Base-by-base conservation (phyloP, 2,888 invertebrate genomes). In the Tetramorium bicarinatum region DNA sequence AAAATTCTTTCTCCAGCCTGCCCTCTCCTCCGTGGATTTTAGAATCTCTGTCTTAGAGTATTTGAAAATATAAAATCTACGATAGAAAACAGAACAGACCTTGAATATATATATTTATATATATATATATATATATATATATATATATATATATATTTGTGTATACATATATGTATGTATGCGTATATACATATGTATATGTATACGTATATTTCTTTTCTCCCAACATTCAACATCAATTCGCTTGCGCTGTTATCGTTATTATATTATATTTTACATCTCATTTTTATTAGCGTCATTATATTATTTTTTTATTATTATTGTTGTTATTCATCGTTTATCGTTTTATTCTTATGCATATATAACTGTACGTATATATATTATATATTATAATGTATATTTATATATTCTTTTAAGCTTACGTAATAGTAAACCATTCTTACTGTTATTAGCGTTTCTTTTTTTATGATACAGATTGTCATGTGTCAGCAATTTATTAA, bases 1-100 rank as follows among this genome's bases (percentile, higher is more conserved):
- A 52, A 59, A 69, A 62, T 81, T 61, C n/a, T n/a, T 49, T 81
- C 61, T 74, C 83, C 85, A 87, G 87, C 86, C 87, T 85, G 88
- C 79, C 84, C 84, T 85, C 87, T 64, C 29, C 87, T 64, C 18
- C 66, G 80, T 52, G 86, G 76, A 85, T 91, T 92, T 92, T 92
- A 92, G 92, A 93, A 93, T 93, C 87, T 91, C 89, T 87, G 90
- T 87, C 91, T 92, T 93, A 94, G 92, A 94, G 92, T 94, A 94
- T 93, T 83, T 93, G 93, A 94, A 94, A 94, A 94, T 94, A 94
- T 93, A 94, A 94, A 94, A 94, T 94, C 94, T 94, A 95, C 94
- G 92, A 94, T 94, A 94, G 94, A 94, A 94, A 94, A 94, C 94
- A 93, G 93, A 95, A 94, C 93, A 92, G 92, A 93, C 92, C 91